Percentiles rank a stretch among this genome's conserved stretches.
Evolutionary conservation across 2,888 invertebrate species (phyloP).

Genomic region (Parnassius apollo): DNA sequence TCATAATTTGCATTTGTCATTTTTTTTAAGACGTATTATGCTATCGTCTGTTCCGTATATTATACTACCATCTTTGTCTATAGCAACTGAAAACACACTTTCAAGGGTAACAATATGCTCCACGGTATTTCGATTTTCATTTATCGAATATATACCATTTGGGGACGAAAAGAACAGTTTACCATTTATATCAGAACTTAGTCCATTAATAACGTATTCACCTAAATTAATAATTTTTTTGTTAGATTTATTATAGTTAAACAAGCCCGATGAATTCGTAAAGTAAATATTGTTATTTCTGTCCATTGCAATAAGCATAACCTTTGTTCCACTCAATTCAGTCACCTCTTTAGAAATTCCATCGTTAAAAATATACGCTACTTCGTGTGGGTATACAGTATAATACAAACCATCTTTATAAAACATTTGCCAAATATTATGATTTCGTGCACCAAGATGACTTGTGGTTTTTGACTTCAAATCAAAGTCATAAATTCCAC

Average conservation of each 20-base stretch:
- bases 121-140: slow-evolving; percentile 28
- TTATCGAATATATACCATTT: slow-evolving; percentile 36
- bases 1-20: slow-evolving; percentile 5
- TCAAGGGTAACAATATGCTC: slow-evolving; percentile 26
- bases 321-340: slow-evolving; percentile 32
- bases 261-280: slow-evolving; percentile 40
- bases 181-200: slow-evolving; percentile 37
- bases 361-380: slow-evolving; percentile 31
- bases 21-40: slow-evolving; percentile 32
- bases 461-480: slow-evolving; percentile 43
- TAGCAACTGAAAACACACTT: slow-evolving; percentile 34
- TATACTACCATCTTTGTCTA: slow-evolving; percentile 37
- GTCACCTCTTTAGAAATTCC: slow-evolving; percentile 29
- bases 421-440: slow-evolving; percentile 66
- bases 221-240: slow-evolving; percentile 29
- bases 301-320: slow-evolving; percentile 37
- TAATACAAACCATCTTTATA: slow-evolving; percentile 57
- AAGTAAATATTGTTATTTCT: slow-evolving; percentile 37
- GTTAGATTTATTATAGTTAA: slow-evolving; percentile 28
- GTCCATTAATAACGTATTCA: slow-evolving; percentile 36
- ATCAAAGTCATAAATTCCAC: slow-evolving; percentile 55
- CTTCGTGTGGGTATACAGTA: slow-evolving; percentile 44
- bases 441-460: slow-evolving; percentile 37
- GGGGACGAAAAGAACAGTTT: slow-evolving; percentile 42
- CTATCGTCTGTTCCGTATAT: slow-evolving; percentile 34